Conservation (phyloP, 1,140 invertebrate species). For the Calosoma granatense region DNA sequence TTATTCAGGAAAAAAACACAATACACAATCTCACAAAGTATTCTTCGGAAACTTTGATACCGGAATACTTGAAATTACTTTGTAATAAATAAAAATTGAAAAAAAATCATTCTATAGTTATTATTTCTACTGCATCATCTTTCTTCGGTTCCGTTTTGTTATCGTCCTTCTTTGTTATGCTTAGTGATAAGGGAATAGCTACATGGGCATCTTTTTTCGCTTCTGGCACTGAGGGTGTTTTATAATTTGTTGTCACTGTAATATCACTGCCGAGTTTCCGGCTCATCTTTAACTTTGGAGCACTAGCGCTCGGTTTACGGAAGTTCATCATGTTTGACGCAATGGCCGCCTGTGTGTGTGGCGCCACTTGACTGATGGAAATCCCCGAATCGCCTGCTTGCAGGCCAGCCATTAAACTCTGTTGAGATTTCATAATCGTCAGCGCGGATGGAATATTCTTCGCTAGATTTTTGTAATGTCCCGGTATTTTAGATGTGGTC, state of each 20-base stretch:
- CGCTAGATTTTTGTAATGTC: background rate
- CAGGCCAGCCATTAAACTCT: background rate
- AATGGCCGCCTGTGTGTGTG: background rate
- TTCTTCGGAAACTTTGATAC: slow-evolving; percentile 15
- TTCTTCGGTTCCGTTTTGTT: background rate
- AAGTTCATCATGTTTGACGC: background rate
- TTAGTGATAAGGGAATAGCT: background rate
- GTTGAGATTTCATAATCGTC: background rate
- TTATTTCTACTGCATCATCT: background rate
- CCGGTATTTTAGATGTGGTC: background rate
- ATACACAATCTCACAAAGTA: slow-evolving; percentile 24
- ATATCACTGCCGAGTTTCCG: background rate
- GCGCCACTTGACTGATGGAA: background rate
- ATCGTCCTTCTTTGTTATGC: background rate
- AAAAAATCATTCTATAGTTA: slow-evolving; percentile 5
- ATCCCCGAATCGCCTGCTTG: background rate
- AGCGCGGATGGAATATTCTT: background rate
- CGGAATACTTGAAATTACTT: slow-evolving; percentile 18
- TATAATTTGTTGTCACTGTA: background rate
- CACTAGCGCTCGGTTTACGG: background rate
- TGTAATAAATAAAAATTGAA: too few species aligned
- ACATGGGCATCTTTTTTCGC: background rate
- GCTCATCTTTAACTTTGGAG: background rate
- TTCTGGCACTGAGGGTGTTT: background rate
- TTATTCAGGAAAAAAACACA: slow-evolving; percentile 28